Base-by-base conservation (phyloP, 2,888 invertebrate species). In the Timandra comae region DNA sequence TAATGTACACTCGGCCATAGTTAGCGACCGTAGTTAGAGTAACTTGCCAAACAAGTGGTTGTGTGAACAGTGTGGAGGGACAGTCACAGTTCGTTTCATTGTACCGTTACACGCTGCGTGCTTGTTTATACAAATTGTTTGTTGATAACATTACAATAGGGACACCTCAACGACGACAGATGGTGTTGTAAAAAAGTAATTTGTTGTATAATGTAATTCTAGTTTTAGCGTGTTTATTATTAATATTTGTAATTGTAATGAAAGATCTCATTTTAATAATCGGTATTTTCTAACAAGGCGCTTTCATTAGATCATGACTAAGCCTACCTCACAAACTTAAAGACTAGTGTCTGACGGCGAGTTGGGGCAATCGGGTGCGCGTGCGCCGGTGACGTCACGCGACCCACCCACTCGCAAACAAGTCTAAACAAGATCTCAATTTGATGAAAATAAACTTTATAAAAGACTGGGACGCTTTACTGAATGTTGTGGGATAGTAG, bases 231-330 rank as follows among this genome's bases (percentile, higher is more conserved):
- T 78, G 76, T 82, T 74, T 81, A 77, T 49, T 81, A 76, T 80
- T 74, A 80, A 80, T 80, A 81, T 82, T 81, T 75, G 78, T 84
- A 85, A 81, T 80, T 85, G 74, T 84, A 85, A 85, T 85, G 82
- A 84, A 85, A 84, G 85, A 85, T 85, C 85, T 85, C 85, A 85
- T 85, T 84, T 84, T 81, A 85, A 82, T 85, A 85, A 84, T 85
- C 85, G 85, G 85, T 85, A 85, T 84, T 85, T 82, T 81, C 76
- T 85, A 84, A 85, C 85, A 84, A 84, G 85, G 84, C 84, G 84
- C 82, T 84, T 78, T 84, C 84, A 82, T 84, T 81, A 80, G 75
- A 82, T 81, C 85, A 84, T 85, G 85, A 85, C 84, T 84, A 79
- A 76, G 85, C 85, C 84, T 85, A 85, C 85, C 85, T 85, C 85